Evolutionary conservation across 1,140 invertebrate species (phyloP).

Genomic region (Drosophila bocki): DNA sequence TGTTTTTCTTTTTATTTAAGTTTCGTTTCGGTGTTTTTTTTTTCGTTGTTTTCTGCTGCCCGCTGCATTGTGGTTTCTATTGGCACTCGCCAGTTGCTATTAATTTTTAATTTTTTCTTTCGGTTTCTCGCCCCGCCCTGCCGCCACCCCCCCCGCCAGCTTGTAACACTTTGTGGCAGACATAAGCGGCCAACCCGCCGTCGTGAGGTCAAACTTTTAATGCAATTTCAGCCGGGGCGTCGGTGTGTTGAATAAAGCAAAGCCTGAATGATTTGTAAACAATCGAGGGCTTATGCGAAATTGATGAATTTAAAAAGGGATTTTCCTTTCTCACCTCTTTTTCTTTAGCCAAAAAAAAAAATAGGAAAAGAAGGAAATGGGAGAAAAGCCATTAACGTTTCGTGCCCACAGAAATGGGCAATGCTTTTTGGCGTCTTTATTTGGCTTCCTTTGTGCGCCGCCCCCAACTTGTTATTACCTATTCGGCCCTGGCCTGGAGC

Average conservation of each 20-base stretch:
- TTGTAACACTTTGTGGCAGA: constrained; percentile 63
- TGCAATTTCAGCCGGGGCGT: constrained; percentile 56
- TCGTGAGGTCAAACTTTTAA: constrained; percentile 71
- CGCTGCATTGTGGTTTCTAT: constrained; percentile 76
- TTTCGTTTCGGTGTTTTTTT: neutral
- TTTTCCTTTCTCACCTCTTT: constrained; percentile 22
- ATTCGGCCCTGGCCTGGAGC: constrained; percentile 41
- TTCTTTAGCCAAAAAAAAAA: neutral
- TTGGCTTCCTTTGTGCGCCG: constrained; percentile 43
- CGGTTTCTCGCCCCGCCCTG: neutral
- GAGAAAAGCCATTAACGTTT: constrained; percentile 40
- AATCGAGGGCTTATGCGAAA: constrained; percentile 43
- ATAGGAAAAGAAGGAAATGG: neutral
- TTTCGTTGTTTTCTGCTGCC: constrained; percentile 24
- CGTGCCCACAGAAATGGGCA: constrained; percentile 36
- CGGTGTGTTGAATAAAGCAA: constrained; percentile 24
- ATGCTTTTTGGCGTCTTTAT: constrained; percentile 39
- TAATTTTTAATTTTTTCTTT: constrained; percentile 78
- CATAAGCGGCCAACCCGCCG: constrained; percentile 31
- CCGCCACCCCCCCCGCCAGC: neutral
- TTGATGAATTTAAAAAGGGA: constrained; percentile 42
- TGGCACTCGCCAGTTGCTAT: constrained; percentile 81
- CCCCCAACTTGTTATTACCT: constrained; percentile 58
- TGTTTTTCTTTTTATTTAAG: constrained; percentile 10
- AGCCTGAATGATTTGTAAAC: constrained; percentile 34